Percentiles rank a stretch among this genome's conserved stretches.
Evolutionary conservation across 1,140 invertebrate genomes (phyloP).

Genomic region (Drosophila leontia): DNA sequence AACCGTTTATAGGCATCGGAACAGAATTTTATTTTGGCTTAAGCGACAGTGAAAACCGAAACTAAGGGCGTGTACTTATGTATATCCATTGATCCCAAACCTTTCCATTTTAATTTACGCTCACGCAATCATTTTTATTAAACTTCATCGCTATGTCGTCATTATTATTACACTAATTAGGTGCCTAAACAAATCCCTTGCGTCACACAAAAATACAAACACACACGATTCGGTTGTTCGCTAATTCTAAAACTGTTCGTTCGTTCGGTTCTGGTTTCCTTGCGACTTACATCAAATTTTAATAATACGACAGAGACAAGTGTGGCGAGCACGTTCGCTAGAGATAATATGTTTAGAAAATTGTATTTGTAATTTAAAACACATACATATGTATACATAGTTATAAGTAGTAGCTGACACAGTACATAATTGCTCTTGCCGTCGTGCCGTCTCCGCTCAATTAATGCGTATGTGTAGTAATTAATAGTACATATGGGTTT

Average conservation of each 20-base stretch:
- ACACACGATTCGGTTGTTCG: constrained; percentile 49
- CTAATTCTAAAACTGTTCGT: constrained; percentile 70
- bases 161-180: constrained; percentile 81
- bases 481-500: constrained; percentile 62
- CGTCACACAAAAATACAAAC: constrained; percentile 60
- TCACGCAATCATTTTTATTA: constrained; percentile 77
- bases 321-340: constrained; percentile 54
- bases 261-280: constrained; percentile 30
- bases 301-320: constrained; percentile 75
- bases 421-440: constrained; percentile 43
- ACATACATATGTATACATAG: constrained; percentile 62
- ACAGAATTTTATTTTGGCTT: constrained; percentile 46
- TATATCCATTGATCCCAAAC: constrained; percentile 56
- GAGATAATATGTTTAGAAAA: constrained; percentile 64
- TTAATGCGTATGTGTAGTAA: constrained; percentile 59
- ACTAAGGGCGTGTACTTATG: constrained; percentile 22
- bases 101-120: constrained; percentile 53
- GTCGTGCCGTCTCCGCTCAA: constrained; percentile 28
- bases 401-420: constrained; percentile 50
- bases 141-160: constrained; percentile 58
- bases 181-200: constrained; percentile 75
- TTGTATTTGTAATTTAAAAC: constrained; percentile 60
- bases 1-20: constrained; percentile 32
- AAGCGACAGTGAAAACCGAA: constrained; percentile 46
- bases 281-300: constrained; percentile 80